These are phyloP conservation scores for Babylonia areolata DNA, from an alignment of 1,140 invertebrate species.

Conservation along the genomic window DNA sequence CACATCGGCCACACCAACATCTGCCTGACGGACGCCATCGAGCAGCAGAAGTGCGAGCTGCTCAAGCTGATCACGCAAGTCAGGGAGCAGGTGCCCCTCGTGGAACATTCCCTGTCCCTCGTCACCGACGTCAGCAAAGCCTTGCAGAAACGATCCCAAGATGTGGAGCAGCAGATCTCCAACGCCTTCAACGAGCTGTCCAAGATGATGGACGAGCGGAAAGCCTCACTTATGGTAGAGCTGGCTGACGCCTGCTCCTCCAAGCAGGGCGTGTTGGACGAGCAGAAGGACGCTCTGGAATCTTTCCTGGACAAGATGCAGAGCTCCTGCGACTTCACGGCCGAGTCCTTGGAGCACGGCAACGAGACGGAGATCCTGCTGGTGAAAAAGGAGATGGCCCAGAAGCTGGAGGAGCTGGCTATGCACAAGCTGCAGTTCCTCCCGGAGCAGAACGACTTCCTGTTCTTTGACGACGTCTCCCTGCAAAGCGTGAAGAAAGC, in stretches of 20 bases:
- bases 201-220: slow-evolving; percentile 73
- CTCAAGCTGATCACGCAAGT: slow-evolving; percentile 74
- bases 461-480: slow-evolving; percentile 72
- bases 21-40: slow-evolving; percentile 76
- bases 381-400: slow-evolving; percentile 79
- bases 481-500: slow-evolving; percentile 70
- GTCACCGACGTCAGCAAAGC: slow-evolving; percentile 72
- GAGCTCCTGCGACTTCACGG: slow-evolving; percentile 77
- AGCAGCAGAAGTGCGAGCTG: slow-evolving; percentile 76
- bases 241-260: slow-evolving; percentile 73
- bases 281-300: slow-evolving; percentile 75
- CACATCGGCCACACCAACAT: slow-evolving; percentile 77
- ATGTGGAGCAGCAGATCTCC: slow-evolving; percentile 73
- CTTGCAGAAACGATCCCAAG: slow-evolving; percentile 68
- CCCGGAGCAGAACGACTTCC: slow-evolving; percentile 77
- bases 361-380: slow-evolving; percentile 78
- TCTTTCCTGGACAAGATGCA: slow-evolving; percentile 75
- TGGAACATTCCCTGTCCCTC: slow-evolving; percentile 75
- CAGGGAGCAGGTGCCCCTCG: slow-evolving; percentile 74
- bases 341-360: slow-evolving; percentile 77
- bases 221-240: slow-evolving; percentile 74
- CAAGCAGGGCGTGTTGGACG: slow-evolving; percentile 76
- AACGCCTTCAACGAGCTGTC: slow-evolving; percentile 73
- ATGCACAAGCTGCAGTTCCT: slow-evolving; percentile 72
- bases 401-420: slow-evolving; percentile 76